Conservation (phyloP, 2,888 invertebrate genomes). For the Euproctis similis region DNA sequence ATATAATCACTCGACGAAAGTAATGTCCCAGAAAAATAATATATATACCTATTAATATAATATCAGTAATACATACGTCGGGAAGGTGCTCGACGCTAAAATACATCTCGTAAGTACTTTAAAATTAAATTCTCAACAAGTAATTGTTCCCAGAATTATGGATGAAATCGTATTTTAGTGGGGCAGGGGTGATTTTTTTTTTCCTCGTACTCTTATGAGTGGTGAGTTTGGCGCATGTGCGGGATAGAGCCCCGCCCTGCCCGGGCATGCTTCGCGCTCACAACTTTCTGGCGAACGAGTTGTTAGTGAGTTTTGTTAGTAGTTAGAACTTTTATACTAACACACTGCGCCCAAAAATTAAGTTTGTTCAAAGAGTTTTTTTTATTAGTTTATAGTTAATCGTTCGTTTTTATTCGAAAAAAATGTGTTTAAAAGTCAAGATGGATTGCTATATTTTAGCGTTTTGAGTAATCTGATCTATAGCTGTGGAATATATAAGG, state of each 20-base stretch:
- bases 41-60: conserved; percentile 14
- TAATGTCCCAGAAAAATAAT: conserved; percentile 5
- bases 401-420: too few relatives aligned
- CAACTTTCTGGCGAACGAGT: conserved; percentile 16
- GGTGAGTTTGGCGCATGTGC: conserved; percentile 45
- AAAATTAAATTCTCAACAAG: conserved; percentile 42
- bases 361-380: too few relatives aligned
- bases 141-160: conserved; percentile 46
- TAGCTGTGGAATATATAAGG: too few relatives aligned
- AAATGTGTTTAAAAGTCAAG: too few relatives aligned
- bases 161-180: conserved; percentile 30
- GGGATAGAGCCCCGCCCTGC: conserved; percentile 55
- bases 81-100: conserved; percentile 22
- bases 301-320: conserved; percentile 18
- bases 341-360: too few relatives aligned
- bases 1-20: not conserved
- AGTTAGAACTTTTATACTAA: too few relatives aligned
- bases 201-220: conserved; percentile 8
- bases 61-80: conserved; percentile 13
- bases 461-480: too few relatives aligned
- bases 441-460: too few relatives aligned
- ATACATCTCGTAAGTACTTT: conserved; percentile 33
- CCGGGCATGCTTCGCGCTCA: conserved; percentile 34
- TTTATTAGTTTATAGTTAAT: too few relatives aligned
- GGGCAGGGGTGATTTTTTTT: conserved; percentile 12